Percentiles rank a stretch among this genome's conserved stretches.
Evolutionary conservation across 2,888 invertebrate genomes (phyloP).

Genomic region (Himalopsyche tibetana): DNA sequence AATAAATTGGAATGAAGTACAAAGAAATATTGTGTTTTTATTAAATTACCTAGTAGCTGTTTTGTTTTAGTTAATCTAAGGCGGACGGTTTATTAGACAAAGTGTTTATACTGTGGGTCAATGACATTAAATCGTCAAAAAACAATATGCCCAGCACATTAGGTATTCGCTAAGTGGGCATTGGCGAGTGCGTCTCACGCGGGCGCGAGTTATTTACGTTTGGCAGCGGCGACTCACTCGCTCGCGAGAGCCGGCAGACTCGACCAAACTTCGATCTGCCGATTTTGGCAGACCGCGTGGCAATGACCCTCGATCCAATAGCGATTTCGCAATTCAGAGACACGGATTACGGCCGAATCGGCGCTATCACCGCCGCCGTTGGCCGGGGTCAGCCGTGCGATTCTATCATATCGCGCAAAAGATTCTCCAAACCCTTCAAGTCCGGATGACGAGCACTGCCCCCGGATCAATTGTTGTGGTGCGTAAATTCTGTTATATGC

Average conservation of each 20-base stretch:
- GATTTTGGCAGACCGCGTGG: slow-evolving; percentile 48
- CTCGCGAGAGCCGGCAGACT: slow-evolving; percentile 55
- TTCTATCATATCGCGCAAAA: slow-evolving; percentile 12
- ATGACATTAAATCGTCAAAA: no score
- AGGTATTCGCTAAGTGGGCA: background rate
- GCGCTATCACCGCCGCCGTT: background rate
- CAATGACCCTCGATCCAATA: slow-evolving; percentile 49
- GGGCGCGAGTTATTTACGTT: slow-evolving; percentile 48
- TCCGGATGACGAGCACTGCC: no score
- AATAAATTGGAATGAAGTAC: no score
- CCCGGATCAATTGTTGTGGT: no score
- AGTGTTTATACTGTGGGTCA: no score
- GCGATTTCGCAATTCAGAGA: slow-evolving; percentile 34
- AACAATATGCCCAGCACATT: no score
- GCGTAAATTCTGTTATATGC: no score
- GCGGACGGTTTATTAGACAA: no score
- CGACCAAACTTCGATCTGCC: slow-evolving; percentile 64
- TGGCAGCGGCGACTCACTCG: slow-evolving; percentile 49
- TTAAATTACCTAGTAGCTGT: no score
- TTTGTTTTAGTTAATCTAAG: no score
- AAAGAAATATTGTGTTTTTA: no score
- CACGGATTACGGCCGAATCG: slow-evolving; percentile 25
- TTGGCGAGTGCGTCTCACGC: background rate
- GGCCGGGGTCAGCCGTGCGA: background rate
- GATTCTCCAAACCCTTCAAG: background rate